A percentile compares a stretch with the other conserved stretches of the same genome.
phyloP scores from a whole-genome alignment of 2,113 vertebrate species.

The Channa argus region DNA sequence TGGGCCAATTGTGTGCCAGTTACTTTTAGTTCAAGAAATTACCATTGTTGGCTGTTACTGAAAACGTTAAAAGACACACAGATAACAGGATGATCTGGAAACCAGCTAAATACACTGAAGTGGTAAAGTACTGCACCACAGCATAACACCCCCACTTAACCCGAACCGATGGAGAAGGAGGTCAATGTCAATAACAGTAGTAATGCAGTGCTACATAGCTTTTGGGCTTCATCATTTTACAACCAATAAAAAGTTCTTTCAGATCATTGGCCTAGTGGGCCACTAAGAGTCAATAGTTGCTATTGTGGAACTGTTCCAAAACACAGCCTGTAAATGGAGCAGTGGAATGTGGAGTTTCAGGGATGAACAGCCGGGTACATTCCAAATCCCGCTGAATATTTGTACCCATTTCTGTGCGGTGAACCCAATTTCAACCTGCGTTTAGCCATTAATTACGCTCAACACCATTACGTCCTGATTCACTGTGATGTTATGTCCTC shows the following conservation, averaged over 20 bases:
- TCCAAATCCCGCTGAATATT: not conserved
- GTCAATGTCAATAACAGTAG: not conserved
- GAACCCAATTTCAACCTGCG: too few species aligned
- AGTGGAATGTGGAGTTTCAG: not conserved
- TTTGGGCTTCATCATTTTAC: not conserved
- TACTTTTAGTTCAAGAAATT: not conserved
- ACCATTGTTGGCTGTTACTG: not conserved
- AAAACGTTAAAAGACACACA: not conserved
- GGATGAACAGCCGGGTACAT: not conserved
- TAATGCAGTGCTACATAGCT: too few species aligned
- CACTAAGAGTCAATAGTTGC: not conserved
- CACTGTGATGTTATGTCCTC: too few species aligned
- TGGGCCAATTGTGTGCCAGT: too few species aligned
- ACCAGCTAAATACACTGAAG: not conserved
- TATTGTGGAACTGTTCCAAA: not conserved
- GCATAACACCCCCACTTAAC: not conserved
- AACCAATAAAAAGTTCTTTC: not conserved
- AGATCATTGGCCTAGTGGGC: not conserved
- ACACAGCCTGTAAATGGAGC: not conserved
- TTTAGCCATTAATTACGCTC: too few species aligned
- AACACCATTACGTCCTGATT: too few species aligned
- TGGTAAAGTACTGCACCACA: not conserved
- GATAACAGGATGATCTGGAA: not conserved
- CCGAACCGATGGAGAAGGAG: not conserved
- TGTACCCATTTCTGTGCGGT: too few species aligned